Evolutionary conservation across 2,113 vertebrate genomes (phyloP).

Genomic region (Apeltes quadracus): DNA sequence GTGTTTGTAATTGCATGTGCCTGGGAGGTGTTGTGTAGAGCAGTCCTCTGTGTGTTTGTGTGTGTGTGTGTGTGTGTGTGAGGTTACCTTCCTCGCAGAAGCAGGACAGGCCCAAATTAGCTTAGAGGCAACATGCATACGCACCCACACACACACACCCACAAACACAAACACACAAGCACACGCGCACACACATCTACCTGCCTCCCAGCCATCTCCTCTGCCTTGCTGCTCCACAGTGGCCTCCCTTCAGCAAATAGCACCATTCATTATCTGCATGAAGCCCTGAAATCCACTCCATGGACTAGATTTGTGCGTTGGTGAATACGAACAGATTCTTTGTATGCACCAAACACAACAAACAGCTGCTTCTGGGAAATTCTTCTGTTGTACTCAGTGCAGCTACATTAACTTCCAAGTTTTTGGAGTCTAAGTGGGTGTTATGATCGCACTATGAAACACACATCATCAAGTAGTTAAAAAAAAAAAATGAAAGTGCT

Average conservation of each 20-base stretch:
- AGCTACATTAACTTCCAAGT: constrained; percentile 6
- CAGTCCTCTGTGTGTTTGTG: constrained; percentile 1
- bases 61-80: constrained; percentile 5
- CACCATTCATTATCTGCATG: constrained; percentile 67
- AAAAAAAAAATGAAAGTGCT: constrained; percentile 2
- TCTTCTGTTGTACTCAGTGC: neutral
- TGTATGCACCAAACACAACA: constrained; percentile 1
- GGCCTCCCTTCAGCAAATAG: constrained; percentile 67
- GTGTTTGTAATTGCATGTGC: constrained; percentile 23
- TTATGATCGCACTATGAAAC: constrained; percentile 7
- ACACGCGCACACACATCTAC: constrained; percentile 38
- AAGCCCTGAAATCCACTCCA: constrained; percentile 49
- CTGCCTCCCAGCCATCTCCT: constrained; percentile 44
- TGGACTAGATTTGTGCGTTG: constrained; percentile 21
- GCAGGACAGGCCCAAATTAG: constrained; percentile 32
- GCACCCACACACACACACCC: constrained; percentile 17
- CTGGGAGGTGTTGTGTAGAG: constrained; percentile 48
- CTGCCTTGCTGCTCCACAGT: constrained; percentile 36
- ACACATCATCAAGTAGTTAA: neutral
- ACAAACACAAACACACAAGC: constrained; percentile 22
- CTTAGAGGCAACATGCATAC: constrained; percentile 31
- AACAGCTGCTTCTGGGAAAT: constrained; percentile 5
- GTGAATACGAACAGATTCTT: constrained; percentile 31
- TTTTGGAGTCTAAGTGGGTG: constrained; percentile 15
- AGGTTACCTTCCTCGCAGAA: neutral